Conservation (phyloP, 1,140 invertebrate species). For the Protaetia brevitarsis region DNA sequence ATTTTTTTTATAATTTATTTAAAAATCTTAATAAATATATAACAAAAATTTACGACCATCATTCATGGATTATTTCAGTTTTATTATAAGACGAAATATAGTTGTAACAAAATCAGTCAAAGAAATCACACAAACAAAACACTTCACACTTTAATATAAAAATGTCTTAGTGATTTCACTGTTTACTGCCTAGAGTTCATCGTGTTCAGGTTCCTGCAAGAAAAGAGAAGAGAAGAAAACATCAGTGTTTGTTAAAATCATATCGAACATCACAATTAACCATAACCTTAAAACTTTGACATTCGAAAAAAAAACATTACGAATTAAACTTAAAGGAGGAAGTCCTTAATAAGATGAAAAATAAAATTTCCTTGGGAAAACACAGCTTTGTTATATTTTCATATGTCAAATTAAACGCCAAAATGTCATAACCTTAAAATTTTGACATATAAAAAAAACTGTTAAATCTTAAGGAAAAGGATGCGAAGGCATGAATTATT, state of each 20-base stretch:
- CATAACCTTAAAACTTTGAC: not conserved
- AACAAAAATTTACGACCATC: conserved; percentile 14
- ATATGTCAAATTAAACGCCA: no score
- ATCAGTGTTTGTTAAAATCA: not conserved
- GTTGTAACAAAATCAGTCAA: conserved; percentile 45
- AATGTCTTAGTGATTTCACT: conserved; percentile 40
- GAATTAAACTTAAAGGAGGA: not conserved
- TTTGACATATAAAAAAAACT: no score
- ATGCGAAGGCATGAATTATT: no score
- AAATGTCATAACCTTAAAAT: no score
- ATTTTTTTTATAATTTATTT: conserved; percentile 18
- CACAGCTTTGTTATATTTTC: no score
- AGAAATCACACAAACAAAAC: conserved; percentile 46
- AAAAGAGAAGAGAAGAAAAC: conserved; percentile 32
- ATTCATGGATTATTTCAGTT: conserved; percentile 24
- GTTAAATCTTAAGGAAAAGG: no score
- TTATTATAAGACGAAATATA: conserved; percentile 37
- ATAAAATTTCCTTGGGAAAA: no score
- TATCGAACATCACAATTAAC: no score
- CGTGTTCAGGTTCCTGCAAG: conserved; percentile 48
- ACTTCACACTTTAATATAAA: conserved; percentile 47
- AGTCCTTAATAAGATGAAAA: no score
- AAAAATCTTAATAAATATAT: conserved; percentile 17
- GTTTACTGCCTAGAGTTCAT: conserved; percentile 48
- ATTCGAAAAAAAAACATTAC: not conserved